phyloP scores from a whole-genome alignment of 2,113 vertebrate species.

The Peromyscus leucopus region DNA sequence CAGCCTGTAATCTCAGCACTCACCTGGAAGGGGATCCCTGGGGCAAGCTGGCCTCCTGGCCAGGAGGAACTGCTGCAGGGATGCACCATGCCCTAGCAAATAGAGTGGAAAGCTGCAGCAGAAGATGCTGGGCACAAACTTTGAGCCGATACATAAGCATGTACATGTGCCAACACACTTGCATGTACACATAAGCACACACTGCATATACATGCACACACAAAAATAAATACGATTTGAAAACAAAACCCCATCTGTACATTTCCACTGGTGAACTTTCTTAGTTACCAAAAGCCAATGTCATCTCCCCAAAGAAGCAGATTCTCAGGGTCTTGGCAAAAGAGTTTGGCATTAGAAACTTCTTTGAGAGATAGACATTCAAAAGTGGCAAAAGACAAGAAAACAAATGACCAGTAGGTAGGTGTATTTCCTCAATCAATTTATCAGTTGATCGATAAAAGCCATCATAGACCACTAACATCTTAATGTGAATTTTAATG shows the following conservation, averaged over 20 bases:
- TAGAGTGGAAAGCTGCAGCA: neutral
- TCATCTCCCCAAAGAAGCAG: neutral
- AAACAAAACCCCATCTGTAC: neutral
- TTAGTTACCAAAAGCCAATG: neutral
- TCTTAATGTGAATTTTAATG: neutral
- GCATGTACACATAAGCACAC: neutral
- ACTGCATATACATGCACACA: neutral
- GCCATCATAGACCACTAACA: neutral
- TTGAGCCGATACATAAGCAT: neutral
- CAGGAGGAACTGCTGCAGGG: neutral
- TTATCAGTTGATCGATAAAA: neutral
- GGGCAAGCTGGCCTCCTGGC: neutral
- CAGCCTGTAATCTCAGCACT: neutral
- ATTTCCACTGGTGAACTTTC: neutral
- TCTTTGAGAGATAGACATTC: neutral
- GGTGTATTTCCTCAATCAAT: neutral
- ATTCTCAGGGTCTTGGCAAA: neutral
- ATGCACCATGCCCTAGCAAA: neutral
- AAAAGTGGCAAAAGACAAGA: neutral
- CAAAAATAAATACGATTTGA: neutral
- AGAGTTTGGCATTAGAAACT: neutral
- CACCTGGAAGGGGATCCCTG: neutral
- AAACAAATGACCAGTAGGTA: neutral
- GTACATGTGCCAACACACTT: neutral
- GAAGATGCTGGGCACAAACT: neutral